Percentiles rank a stretch among this genome's conserved stretches.
These are phyloP conservation scores for Dexiosoma caninum DNA, from an alignment of 2,888 invertebrate genomes.

Conservation along the genomic window DNA sequence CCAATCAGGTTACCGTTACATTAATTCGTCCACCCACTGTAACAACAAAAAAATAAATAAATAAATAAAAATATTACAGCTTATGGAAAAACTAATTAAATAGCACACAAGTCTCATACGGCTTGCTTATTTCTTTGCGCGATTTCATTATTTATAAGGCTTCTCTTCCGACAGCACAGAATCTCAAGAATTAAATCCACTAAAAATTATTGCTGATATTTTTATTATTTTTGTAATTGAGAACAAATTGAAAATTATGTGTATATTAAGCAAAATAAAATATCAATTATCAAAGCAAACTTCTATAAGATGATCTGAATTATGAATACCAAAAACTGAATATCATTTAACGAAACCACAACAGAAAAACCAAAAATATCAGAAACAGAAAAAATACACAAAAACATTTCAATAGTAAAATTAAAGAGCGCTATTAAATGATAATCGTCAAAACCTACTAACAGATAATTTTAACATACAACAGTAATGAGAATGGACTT, in stretches of 20 bases:
- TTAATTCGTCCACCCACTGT: constrained; percentile 39
- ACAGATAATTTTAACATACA: constrained; percentile 20
- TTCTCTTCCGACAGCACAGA: constrained; percentile 64
- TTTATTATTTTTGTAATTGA: constrained; percentile 62
- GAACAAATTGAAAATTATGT: constrained; percentile 60
- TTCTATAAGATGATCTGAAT: constrained; percentile 50
- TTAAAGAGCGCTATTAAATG: constrained; percentile 31
- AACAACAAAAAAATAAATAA: no score
- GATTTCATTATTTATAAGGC: constrained; percentile 62
- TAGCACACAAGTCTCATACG: constrained; percentile 21
- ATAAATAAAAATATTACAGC: background rate
- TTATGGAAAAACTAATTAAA: constrained; percentile 44
- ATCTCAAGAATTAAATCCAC: constrained; percentile 26
- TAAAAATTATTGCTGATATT: constrained; percentile 65
- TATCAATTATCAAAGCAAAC: constrained; percentile 55
- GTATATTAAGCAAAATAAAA: background rate
- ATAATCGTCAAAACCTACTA: constrained; percentile 24
- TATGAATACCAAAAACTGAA: background rate
- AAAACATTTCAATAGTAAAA: background rate
- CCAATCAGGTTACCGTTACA: background rate
- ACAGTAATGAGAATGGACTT: constrained; percentile 31
- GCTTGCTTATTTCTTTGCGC: constrained; percentile 25
- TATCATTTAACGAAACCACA: constrained; percentile 28
- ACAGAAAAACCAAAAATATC: constrained; percentile 7
- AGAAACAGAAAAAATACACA: background rate